Conservation (phyloP, 2,797 vertebrate species). For the Coluber constrictor region DNA sequence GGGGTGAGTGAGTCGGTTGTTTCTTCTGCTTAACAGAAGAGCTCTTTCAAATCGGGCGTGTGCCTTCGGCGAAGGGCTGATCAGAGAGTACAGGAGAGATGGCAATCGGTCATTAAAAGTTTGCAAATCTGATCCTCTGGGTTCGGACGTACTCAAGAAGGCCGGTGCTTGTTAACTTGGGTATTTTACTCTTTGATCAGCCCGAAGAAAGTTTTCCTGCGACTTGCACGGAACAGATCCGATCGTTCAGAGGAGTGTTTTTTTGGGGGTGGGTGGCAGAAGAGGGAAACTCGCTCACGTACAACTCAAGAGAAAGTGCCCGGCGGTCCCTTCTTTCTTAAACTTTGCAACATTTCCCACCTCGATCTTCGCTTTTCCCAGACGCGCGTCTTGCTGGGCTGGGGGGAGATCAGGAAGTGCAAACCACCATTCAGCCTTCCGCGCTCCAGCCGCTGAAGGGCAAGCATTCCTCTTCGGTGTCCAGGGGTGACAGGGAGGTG, state of each 20-base stretch:
- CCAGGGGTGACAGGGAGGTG: not conserved
- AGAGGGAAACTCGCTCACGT: not conserved
- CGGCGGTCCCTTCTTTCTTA: too few relatives aligned
- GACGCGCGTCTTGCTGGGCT: not conserved
- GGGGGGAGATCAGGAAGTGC: not conserved
- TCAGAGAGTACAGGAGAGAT: not conserved
- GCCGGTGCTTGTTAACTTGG: not conserved
- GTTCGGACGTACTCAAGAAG: too few relatives aligned
- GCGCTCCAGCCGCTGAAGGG: not conserved
- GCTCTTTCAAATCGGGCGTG: not conserved
- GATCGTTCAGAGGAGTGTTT: not conserved
- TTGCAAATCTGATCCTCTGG: not conserved
- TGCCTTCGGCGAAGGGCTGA: not conserved
- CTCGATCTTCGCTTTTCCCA: not conserved
- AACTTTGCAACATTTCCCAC: not conserved
- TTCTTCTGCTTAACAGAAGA: not conserved
- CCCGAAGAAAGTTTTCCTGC: not conserved
- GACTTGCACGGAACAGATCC: not conserved
- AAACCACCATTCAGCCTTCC: not conserved
- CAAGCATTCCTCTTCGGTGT: not conserved
- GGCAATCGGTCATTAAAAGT: not conserved
- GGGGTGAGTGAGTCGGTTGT: conserved; percentile 35
- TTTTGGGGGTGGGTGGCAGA: not conserved
- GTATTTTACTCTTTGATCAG: not conserved
- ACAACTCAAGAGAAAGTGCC: not conserved